phyloP scores from a whole-genome alignment of 2,888 invertebrate species.

The Drosophila merina region DNA sequence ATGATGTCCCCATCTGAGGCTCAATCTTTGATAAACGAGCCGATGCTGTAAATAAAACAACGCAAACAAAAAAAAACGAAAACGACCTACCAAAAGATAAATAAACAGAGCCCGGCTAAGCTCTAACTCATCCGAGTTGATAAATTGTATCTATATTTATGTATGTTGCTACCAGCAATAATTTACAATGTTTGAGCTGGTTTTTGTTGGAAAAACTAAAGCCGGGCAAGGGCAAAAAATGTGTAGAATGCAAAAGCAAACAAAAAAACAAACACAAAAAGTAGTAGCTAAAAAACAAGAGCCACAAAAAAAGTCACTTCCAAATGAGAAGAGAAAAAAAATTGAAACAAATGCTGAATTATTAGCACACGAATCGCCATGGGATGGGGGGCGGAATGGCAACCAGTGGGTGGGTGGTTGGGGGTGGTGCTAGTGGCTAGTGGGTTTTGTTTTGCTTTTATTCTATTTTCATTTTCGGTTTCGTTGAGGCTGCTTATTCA shows the following conservation, averaged over 20 bases:
- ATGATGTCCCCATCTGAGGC: slow-evolving; percentile 66
- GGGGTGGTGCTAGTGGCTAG: slow-evolving; percentile 12
- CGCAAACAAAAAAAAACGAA: slow-evolving; percentile 21
- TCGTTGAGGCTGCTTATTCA: slow-evolving; percentile 57
- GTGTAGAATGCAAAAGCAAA: slow-evolving; percentile 46
- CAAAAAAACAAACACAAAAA: slow-evolving; percentile 21
- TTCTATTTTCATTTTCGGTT: slow-evolving; percentile 41
- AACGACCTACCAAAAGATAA: slow-evolving; percentile 34
- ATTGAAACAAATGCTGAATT: slow-evolving; percentile 70
- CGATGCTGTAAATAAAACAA: slow-evolving; percentile 42
- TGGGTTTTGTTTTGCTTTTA: slow-evolving; percentile 33
- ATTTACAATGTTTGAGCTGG: slow-evolving; percentile 57
- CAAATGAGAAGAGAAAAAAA: slow-evolving; percentile 27
- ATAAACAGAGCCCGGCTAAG: slow-evolving; percentile 38
- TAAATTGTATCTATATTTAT: slow-evolving; percentile 73
- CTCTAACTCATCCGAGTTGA: slow-evolving; percentile 64
- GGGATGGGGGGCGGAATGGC: slow-evolving; percentile 11
- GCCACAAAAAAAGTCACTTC: slow-evolving; percentile 25
- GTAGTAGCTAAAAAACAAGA: not conserved
- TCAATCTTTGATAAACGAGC: slow-evolving; percentile 71
- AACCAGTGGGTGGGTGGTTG: slow-evolving; percentile 19
- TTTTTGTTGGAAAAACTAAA: slow-evolving; percentile 57
- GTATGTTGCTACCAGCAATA: slow-evolving; percentile 68
- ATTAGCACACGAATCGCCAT: slow-evolving; percentile 65
- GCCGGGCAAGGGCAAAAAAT: slow-evolving; percentile 52